phyloP scores from a whole-genome alignment of 2,888 invertebrate species.

The Teleogryllus oceanicus region DNA sequence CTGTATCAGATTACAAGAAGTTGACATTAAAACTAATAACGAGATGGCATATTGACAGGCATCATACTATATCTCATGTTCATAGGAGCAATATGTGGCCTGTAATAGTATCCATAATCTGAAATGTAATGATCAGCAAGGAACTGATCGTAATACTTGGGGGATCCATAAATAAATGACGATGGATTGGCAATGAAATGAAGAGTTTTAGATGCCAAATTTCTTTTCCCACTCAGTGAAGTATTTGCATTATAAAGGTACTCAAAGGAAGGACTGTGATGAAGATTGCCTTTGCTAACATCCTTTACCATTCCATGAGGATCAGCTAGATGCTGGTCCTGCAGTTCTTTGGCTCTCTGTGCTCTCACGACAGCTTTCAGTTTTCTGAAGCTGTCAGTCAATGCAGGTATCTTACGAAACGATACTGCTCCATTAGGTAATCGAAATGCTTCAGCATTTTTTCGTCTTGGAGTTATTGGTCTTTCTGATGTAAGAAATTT shows the following conservation, averaged over 20 bases:
- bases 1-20: no score
- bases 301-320: background rate
- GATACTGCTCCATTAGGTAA: conserved; percentile 34
- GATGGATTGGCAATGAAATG: background rate
- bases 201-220: background rate
- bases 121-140: background rate
- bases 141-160: background rate
- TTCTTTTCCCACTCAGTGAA: background rate
- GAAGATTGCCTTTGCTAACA: background rate
- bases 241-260: background rate
- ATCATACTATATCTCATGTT: background rate
- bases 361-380: conserved; percentile 74
- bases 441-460: conserved; percentile 23
- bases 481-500: conserved; percentile 36
- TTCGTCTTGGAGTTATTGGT: conserved; percentile 21
- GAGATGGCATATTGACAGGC: background rate
- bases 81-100: background rate
- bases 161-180: background rate
- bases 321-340: conserved; percentile 63
- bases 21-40: no score
- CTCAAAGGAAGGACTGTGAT: background rate
- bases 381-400: conserved; percentile 62
- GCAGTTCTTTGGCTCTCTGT: conserved; percentile 71
- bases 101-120: background rate
- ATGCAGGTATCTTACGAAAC: conserved; percentile 31